phyloP scores from a whole-genome alignment of 1,140 invertebrate genomes.

The Sitophilus oryzae region DNA sequence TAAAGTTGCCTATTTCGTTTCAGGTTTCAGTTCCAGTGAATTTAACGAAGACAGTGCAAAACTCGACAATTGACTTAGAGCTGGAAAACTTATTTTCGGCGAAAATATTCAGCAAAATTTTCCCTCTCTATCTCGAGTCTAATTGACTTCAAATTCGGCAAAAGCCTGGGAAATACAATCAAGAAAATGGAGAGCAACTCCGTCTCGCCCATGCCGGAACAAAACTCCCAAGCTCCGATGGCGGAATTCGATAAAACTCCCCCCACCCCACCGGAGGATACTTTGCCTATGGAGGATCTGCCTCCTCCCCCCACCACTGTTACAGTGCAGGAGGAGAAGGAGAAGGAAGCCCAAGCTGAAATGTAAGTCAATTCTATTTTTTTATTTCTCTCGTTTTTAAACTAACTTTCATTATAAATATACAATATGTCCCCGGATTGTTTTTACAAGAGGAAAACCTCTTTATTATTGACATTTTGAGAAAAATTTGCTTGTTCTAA shows the following conservation, averaged over 20 bases:
- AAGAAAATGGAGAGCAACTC: constrained; percentile 54
- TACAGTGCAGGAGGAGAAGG: constrained; percentile 50
- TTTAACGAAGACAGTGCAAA: too few relatives aligned
- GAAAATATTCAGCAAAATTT: too few relatives aligned
- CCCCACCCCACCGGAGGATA: constrained; percentile 54
- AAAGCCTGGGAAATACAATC: constrained; percentile 3
- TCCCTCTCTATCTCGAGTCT: too few relatives aligned
- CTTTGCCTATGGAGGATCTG: constrained; percentile 54
- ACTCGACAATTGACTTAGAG: too few relatives aligned
- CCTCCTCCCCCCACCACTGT: constrained; percentile 54
- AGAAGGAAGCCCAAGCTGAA: constrained; percentile 40
- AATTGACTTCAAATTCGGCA: too few relatives aligned
- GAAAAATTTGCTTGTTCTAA: too few relatives aligned
- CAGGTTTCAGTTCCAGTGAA: too few relatives aligned
- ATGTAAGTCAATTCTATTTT: constrained; percentile 32
- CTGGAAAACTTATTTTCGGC: too few relatives aligned
- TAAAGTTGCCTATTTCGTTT: too few relatives aligned
- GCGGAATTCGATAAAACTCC: constrained; percentile 60
- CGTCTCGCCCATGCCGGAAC: constrained; percentile 56
- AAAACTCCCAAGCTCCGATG: constrained; percentile 49
- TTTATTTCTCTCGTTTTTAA: not conserved
- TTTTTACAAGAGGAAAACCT: too few relatives aligned
- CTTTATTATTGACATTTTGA: too few relatives aligned
- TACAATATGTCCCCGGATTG: too few relatives aligned
- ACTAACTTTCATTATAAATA: not conserved